phyloP scores from a whole-genome alignment of 64 coral and sea anemone genomes.

The Platygyra sinensis region DNA sequence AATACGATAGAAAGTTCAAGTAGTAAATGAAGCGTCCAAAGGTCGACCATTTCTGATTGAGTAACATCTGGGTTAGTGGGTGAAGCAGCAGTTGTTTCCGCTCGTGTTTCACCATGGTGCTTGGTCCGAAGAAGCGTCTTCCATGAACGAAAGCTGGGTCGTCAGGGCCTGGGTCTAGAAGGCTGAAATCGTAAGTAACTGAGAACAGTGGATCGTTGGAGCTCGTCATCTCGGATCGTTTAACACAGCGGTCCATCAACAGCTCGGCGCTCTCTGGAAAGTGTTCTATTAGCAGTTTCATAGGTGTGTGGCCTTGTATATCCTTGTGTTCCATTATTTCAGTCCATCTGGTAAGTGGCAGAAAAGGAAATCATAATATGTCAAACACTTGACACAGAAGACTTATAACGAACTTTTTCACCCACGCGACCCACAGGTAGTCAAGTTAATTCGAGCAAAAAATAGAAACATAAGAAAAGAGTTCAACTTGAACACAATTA shows the following conservation, averaged over 20 bases:
- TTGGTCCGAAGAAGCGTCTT: conserved; percentile 39
- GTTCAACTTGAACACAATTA: too few relatives aligned
- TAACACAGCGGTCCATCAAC: conserved; percentile 81
- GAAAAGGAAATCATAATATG: too few relatives aligned
- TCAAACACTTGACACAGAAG: too few relatives aligned
- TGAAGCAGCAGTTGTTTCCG: conserved; percentile 36
- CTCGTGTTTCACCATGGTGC: conserved; percentile 44
- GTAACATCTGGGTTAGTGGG: conserved; percentile 26
- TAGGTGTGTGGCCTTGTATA: conserved; percentile 52
- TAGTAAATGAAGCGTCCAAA: conserved; percentile 49
- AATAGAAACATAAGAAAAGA: too few relatives aligned
- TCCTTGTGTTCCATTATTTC: conserved; percentile 61
- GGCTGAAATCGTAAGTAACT: conserved; percentile 57
- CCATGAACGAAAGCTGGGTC: conserved; percentile 27
- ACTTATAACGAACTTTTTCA: too few relatives aligned
- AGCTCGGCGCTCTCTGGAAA: conserved; percentile 73
- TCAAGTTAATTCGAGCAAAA: too few relatives aligned
- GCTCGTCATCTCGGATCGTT: conserved; percentile 15
- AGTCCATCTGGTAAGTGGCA: conserved; percentile 52
- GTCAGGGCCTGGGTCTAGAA: conserved; percentile 60
- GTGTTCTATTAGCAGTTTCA: conserved; percentile 76
- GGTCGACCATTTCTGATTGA: conserved; percentile 38
- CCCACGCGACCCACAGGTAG: too few relatives aligned
- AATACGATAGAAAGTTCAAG: conserved; percentile 47
- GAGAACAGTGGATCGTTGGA: conserved; percentile 20